Evolutionary conservation across 2,888 invertebrate genomes (phyloP).

Genomic region (Eledone cirrhosa): DNA sequence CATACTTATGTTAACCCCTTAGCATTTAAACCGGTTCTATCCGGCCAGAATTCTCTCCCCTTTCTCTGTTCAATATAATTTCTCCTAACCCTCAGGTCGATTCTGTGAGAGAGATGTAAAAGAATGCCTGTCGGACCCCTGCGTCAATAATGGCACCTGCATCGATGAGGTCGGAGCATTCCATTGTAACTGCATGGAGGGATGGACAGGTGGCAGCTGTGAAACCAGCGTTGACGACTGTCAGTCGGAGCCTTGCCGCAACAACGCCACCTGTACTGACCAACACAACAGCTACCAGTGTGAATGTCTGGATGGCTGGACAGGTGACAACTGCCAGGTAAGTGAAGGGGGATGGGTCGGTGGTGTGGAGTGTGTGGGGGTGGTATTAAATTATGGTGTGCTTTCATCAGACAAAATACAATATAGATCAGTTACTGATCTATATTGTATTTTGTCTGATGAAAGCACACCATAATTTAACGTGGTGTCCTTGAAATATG

Average conservation of each 20-base stretch:
- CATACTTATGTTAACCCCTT: too few relatives aligned
- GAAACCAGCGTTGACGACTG: slow-evolving; percentile 38
- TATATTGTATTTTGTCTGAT: too few relatives aligned
- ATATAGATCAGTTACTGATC: too few relatives aligned
- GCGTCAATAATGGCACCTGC: slow-evolving; percentile 12
- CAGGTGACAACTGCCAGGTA: slow-evolving; percentile 32
- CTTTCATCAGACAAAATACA: too few relatives aligned
- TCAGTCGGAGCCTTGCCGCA: slow-evolving; percentile 32
- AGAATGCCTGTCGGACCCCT: slow-evolving; percentile 7
- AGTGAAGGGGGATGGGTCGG: neutral
- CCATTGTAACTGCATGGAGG: slow-evolving; percentile 21
- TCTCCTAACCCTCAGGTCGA: neutral
- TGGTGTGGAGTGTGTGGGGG: too few relatives aligned
- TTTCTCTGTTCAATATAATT: too few relatives aligned
- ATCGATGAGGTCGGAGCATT: neutral
- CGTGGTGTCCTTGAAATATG: too few relatives aligned
- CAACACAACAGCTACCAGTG: slow-evolving; percentile 38
- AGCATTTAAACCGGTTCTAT: too few relatives aligned
- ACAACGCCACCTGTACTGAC: slow-evolving; percentile 40
- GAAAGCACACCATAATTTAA: too few relatives aligned
- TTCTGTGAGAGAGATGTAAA: neutral
- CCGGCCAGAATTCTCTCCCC: too few relatives aligned
- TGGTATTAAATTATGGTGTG: too few relatives aligned
- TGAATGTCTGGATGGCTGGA: slow-evolving; percentile 37
- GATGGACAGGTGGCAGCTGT: slow-evolving; percentile 38